A percentile compares a stretch with the other conserved stretches of the same genome.
Conservation (phyloP, 2,113 vertebrate genomes). For the Athene noctua region DNA sequence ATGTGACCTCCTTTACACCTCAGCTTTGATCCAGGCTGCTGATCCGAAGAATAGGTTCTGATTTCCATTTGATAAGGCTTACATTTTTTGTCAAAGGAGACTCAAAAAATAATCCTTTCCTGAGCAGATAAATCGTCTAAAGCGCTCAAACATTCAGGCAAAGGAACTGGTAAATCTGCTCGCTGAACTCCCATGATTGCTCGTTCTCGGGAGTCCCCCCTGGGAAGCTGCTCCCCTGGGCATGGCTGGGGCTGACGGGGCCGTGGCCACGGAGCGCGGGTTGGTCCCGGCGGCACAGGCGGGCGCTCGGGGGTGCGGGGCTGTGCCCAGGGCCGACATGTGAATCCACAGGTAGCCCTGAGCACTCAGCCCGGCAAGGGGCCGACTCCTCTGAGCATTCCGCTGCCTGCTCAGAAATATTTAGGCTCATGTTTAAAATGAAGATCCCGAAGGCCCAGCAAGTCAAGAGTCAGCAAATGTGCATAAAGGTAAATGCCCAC, state of each 20-base stretch:
- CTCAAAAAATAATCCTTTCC: conserved; percentile 56
- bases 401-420: fast-evolving
- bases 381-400: fast-evolving
- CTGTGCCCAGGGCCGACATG: fast-evolving
- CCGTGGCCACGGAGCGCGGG: fast-evolving
- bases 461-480: not conserved
- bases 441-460: not conserved
- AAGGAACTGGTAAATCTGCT: not conserved
- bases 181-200: not conserved
- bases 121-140: conserved; percentile 54
- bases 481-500: fast-evolving
- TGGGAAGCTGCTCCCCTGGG: not conserved
- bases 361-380: fast-evolving
- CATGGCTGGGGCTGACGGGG: not conserved
- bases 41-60: conserved; percentile 34
- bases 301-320: fast-evolving
- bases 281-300: fast-evolving
- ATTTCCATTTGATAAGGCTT: conserved; percentile 58
- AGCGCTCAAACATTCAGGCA: not conserved
- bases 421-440: fast-evolving
- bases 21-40: conserved; percentile 40
- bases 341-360: fast-evolving
- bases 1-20: conserved; percentile 52
- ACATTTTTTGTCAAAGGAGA: conserved; percentile 18
- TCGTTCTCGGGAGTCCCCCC: not conserved